Conservation (phyloP, 1,140 invertebrate species). For the Carcinoscorpius rotundicauda region DNA sequence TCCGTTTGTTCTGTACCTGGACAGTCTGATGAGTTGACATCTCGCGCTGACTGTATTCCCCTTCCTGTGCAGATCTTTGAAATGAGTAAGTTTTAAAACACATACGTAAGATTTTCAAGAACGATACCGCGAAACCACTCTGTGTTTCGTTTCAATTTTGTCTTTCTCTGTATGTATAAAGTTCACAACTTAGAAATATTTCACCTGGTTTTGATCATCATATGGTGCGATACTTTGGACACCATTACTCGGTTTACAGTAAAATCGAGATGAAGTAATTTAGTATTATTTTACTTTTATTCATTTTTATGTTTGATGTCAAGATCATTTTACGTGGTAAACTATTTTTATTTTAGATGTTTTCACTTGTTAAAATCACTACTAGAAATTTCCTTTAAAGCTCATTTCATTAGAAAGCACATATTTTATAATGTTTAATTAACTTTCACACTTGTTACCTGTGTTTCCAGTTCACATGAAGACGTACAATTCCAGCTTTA, state of each 20-base stretch:
- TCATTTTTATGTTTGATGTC: no score
- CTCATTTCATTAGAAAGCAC: neutral
- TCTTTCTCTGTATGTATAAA: neutral
- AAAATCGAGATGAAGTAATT: no score
- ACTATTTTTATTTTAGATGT: neutral
- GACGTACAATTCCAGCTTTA: constrained; percentile 77
- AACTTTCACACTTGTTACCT: neutral
- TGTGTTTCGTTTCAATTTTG: constrained; percentile 1
- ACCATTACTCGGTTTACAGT: no score
- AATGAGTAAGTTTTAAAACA: constrained; percentile 45
- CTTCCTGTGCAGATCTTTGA: constrained; percentile 77
- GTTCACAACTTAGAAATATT: no score
- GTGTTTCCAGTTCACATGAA: constrained; percentile 55
- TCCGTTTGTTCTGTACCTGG: constrained; percentile 80
- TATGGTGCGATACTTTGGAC: no score
- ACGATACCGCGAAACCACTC: neutral
- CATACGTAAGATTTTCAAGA: neutral
- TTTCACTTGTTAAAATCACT: neutral
- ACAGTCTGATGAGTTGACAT: constrained; percentile 60
- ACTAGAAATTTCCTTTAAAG: neutral
- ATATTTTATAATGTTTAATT: neutral
- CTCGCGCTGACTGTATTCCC: constrained; percentile 63
- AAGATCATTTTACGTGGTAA: neutral
- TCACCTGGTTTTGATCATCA: no score
- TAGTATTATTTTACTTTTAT: no score